A percentile compares a stretch with the other conserved stretches of the same genome.
Conservation (phyloP, 2,888 invertebrate species). For the Torymus texanus region DNA sequence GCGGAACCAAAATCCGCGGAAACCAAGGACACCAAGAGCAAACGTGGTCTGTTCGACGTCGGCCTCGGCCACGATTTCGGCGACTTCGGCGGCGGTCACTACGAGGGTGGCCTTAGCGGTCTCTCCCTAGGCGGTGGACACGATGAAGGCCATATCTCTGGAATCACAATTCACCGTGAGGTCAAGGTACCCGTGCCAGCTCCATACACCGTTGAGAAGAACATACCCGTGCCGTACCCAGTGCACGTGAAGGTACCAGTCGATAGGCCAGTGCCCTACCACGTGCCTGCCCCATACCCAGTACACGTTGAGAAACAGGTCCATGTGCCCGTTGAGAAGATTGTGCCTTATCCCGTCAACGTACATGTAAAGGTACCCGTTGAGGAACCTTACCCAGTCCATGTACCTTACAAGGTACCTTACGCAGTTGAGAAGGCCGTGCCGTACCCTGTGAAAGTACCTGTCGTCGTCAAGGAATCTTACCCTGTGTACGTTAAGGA, state of each 20-base stretch:
- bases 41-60: conserved; percentile 66
- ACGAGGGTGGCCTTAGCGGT: conserved; percentile 55
- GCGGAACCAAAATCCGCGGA: conserved; percentile 51
- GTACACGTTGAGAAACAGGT: conserved; percentile 67
- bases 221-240: conserved; percentile 66
- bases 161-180: conserved; percentile 70
- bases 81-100: conserved; percentile 57
- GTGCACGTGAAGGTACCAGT: conserved; percentile 69
- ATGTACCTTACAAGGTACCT: conserved; percentile 67
- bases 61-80: conserved; percentile 56
- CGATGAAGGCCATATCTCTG: conserved; percentile 66
- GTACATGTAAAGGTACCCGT: conserved; percentile 67
- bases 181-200: conserved; percentile 68
- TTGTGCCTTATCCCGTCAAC: conserved; percentile 62
- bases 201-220: conserved; percentile 69
- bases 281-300: conserved; percentile 66
- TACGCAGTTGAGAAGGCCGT: conserved; percentile 61
- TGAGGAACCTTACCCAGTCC: conserved; percentile 64
- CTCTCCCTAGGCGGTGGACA: conserved; percentile 54
- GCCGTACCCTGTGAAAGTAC: conserved; percentile 65
- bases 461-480: conserved; percentile 65
- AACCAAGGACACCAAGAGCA: conserved; percentile 65
- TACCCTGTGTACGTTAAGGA: conserved; percentile 64
- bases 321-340: conserved; percentile 67
- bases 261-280: conserved; percentile 66